Base-by-base conservation (phyloP, 2,888 invertebrate species). In the Athripsodes cinereus region DNA sequence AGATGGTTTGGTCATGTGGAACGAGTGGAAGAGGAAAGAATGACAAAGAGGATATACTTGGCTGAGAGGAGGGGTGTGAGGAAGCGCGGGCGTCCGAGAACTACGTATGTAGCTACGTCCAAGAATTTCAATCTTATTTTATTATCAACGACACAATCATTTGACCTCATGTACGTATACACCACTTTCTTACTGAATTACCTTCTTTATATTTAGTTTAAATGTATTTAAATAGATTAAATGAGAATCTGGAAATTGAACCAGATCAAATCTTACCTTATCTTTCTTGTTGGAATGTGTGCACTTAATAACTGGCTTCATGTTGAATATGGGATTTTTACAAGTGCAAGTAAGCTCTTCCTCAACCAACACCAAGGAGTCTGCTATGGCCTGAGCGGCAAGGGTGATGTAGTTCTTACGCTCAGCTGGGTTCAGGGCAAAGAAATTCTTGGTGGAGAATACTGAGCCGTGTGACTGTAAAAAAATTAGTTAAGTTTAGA, bases 381-480 rank as follows among this genome's bases (percentile, higher is more conserved):
- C 72, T 35, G 70, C 69, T 66, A 83, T 74, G 63, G 76, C 74
- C 44, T 71, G 69, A 1, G 78, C 70, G 0, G 81, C 78, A 0
- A 83, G 75, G 66, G 81, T 79, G 22, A 83, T 64, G 73, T 78
- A 86, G 70, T 82, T 81, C 69, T 85, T 84, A 72, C 80, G 82
- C 63, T 81, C 80, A 11, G 74, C 80, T 0, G 79, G 72, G 66
- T 81, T 80, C 56, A 79, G 71, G 1, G 72, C 72, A 54, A 74
- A 62, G 78, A 82, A 85, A 71, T 82, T 84, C 61, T 76, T 75
- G 2, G 82, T 72, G 6, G 85, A 84, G 74, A 88, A 86, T 10
- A 85, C 79, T 13, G 84, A 78, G 19, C 90, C 89, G 53, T 79
- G 80, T 35, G 79, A 74, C 85, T 87, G 72, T 1, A 70, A 70